These are phyloP conservation scores for Ptilorrhoa leucosticta DNA, from an alignment of 2,113 vertebrate genomes.

Conservation along the genomic window DNA sequence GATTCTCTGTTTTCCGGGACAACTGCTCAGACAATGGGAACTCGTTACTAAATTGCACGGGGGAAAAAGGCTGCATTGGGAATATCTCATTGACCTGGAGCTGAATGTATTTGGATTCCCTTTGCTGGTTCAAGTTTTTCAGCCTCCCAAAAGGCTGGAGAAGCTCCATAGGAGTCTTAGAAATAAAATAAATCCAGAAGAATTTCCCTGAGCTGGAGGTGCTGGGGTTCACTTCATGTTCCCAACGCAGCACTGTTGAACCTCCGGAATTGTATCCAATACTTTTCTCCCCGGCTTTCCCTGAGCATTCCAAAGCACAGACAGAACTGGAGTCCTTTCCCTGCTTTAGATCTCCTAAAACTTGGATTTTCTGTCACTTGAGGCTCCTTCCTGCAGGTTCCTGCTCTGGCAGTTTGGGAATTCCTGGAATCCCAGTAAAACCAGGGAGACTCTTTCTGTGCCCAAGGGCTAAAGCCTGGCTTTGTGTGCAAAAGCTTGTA, in stretches of 20 bases:
- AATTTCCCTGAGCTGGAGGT: background rate
- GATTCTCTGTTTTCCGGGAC: background rate
- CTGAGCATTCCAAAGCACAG: background rate
- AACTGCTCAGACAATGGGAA: constrained; percentile 12
- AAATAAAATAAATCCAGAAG: background rate
- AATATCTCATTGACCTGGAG: background rate
- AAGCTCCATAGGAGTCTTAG: background rate
- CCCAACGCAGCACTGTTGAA: background rate
- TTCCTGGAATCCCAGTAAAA: background rate
- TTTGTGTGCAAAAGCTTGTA: background rate
- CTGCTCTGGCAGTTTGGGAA: background rate
- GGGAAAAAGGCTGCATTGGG: background rate
- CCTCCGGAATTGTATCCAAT: background rate
- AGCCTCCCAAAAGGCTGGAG: background rate
- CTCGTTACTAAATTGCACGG: constrained; percentile 1
- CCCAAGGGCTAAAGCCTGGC: background rate
- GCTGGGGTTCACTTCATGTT: background rate
- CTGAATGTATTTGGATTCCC: background rate
- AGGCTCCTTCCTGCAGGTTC: background rate
- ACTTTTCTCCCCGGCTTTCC: background rate
- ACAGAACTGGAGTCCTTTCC: background rate
- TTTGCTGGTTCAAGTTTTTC: background rate
- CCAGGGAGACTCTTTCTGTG: background rate
- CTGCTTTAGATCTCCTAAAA: background rate
- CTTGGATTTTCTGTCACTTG: background rate